A percentile compares a stretch with the other conserved stretches of the same genome.
These are phyloP conservation scores for Colius striatus DNA, from an alignment of 2,113 vertebrate genomes.

Conservation along the genomic window DNA sequence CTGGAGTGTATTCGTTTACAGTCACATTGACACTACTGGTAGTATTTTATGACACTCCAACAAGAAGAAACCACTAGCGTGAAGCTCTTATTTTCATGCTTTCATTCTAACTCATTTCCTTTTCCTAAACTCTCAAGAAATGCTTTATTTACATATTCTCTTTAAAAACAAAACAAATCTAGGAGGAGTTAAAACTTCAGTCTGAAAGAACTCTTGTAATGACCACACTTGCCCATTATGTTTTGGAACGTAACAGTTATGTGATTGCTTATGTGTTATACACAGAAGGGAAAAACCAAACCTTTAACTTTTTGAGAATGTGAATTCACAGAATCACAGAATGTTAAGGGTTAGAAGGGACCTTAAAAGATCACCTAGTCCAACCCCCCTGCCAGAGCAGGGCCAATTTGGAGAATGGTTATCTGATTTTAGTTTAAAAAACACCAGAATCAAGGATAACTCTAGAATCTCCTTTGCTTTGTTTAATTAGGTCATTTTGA, in stretches of 20 bases:
- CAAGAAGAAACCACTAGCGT: not conserved
- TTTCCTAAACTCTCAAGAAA: not conserved
- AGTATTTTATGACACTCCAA: not conserved
- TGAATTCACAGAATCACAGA: not conserved
- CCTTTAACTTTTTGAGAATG: not conserved
- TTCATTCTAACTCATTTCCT: not conserved
- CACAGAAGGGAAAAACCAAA: not conserved
- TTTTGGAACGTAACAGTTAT: not conserved
- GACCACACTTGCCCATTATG: not conserved
- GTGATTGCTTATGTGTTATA: not conserved
- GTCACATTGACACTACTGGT: not conserved
- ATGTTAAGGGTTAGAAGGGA: no score
- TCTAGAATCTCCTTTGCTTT: not conserved
- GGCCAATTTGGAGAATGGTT: not conserved
- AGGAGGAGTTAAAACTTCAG: not conserved
- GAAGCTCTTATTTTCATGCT: not conserved
- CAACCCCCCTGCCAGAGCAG: no score
- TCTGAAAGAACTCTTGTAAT: not conserved
- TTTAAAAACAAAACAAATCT: not conserved
- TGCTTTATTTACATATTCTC: not conserved
- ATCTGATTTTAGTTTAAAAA: not conserved
- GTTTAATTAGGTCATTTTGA: not conserved
- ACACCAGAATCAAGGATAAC: not conserved
- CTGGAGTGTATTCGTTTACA: not conserved
- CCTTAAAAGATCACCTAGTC: no score